Evolutionary conservation across 2,888 invertebrate species (phyloP).

Genomic region (Synergus laeviventris): DNA sequence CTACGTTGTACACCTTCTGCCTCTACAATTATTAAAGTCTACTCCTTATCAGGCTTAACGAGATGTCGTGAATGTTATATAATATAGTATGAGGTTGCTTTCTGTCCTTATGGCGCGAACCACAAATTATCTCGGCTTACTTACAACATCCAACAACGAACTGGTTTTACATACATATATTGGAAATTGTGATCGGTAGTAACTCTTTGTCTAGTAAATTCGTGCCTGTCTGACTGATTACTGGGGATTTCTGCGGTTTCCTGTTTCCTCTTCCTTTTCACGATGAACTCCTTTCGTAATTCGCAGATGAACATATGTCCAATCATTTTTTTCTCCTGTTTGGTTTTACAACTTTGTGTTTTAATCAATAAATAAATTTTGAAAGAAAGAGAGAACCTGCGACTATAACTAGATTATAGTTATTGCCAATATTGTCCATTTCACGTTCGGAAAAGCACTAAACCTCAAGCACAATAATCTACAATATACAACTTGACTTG

Average conservation of each 20-base stretch:
- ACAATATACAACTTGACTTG: neutral
- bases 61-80: conserved; percentile 53
- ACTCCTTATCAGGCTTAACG: conserved; percentile 58
- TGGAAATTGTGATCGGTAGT: conserved; percentile 34
- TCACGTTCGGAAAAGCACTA: conserved; percentile 14
- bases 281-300: neutral
- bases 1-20: neutral
- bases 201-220: neutral
- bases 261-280: conserved; percentile 2
- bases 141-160: neutral
- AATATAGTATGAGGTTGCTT: neutral
- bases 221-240: neutral
- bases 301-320: neutral
- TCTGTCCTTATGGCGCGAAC: neutral
- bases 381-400: neutral
- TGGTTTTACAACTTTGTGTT: too few relatives aligned
- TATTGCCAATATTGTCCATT: conserved; percentile 14
- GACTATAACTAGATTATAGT: conserved; percentile 19
- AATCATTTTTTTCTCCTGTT: neutral
- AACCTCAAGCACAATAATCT: conserved; percentile 21
- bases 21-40: conserved; percentile 41
- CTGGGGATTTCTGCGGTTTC: conserved; percentile 12
- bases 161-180: neutral
- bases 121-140: neutral
- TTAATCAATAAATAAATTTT: too few relatives aligned